Evolutionary conservation across 2,797 vertebrate genomes (phyloP).

Genomic region (Chloroceryle amazona): DNA sequence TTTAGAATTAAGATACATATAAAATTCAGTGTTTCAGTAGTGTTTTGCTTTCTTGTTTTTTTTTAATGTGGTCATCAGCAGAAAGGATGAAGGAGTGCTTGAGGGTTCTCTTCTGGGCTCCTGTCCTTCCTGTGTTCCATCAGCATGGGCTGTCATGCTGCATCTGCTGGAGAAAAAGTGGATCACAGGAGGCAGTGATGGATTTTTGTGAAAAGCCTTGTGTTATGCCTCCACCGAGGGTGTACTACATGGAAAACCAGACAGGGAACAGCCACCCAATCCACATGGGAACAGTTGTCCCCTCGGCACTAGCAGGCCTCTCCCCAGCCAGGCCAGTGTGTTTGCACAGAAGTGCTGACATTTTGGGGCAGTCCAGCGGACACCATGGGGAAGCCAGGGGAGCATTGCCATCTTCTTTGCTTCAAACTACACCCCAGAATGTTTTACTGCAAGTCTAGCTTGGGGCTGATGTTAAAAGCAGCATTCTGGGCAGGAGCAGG

Average conservation of each 20-base stretch:
- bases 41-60: neutral
- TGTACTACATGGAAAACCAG: neutral
- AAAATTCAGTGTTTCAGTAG: neutral
- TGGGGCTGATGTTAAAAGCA: fast-evolving
- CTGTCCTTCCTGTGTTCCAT: neutral
- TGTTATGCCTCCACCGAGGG: fast-evolving
- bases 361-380: neutral
- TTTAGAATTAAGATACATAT: neutral
- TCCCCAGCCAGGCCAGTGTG: fast-evolving
- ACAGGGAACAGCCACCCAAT: fast-evolving
- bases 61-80: neutral
- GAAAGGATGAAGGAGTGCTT: neutral
- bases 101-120: neutral
- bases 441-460: fast-evolving
- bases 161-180: neutral
- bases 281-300: fast-evolving
- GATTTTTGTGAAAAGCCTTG: neutral
- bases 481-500: fast-evolving
- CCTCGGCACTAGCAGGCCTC: neutral
- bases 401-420: neutral
- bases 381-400: fast-evolving
- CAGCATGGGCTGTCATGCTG: fast-evolving
- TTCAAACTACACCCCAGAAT: fast-evolving
- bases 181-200: fast-evolving
- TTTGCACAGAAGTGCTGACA: neutral